Conservation (phyloP, 1,140 invertebrate species). For the Paracyclopina nana region DNA sequence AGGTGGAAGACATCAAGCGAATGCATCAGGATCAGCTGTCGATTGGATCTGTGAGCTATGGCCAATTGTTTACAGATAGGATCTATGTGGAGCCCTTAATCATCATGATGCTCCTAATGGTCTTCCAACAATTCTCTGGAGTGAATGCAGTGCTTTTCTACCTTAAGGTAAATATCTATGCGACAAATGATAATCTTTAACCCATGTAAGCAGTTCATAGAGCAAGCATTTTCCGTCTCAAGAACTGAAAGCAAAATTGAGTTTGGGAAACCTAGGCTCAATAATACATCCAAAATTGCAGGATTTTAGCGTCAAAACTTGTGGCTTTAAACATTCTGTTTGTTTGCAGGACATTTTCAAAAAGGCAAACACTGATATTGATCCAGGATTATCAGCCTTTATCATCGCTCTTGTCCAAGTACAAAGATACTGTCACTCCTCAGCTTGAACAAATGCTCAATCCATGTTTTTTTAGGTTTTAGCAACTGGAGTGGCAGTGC, state of each 20-base stretch:
- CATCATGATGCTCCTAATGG: constrained; percentile 28
- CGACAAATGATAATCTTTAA: constrained; percentile 22
- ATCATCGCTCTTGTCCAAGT: constrained; percentile 30
- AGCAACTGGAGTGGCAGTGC: constrained; percentile 23
- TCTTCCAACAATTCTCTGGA: constrained; percentile 50
- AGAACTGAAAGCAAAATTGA: too few species aligned
- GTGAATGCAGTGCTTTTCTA: constrained; percentile 58
- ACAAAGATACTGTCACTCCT: constrained; percentile 24
- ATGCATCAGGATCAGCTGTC: constrained; percentile 28
- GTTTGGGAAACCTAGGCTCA: too few species aligned
- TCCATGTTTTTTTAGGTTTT: background rate
- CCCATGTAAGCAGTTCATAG: constrained; percentile 16
- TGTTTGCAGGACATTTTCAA: constrained; percentile 49
- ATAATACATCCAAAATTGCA: too few species aligned
- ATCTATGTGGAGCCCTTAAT: constrained; percentile 30
- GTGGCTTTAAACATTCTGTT: too few species aligned
- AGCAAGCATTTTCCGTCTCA: too few species aligned
- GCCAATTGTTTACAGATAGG: background rate
- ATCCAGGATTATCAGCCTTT: constrained; percentile 21
- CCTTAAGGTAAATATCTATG: constrained; percentile 46
- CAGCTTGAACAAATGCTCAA: background rate
- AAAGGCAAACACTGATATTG: constrained; percentile 23
- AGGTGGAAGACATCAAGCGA: constrained; percentile 6
- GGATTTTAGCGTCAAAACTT: too few species aligned
- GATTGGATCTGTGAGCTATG: background rate